Percentiles rank a stretch among this genome's conserved stretches.
Evolutionary conservation across 2,113 vertebrate genomes (phyloP).

Genomic region (Gorsachius goisagi): DNA sequence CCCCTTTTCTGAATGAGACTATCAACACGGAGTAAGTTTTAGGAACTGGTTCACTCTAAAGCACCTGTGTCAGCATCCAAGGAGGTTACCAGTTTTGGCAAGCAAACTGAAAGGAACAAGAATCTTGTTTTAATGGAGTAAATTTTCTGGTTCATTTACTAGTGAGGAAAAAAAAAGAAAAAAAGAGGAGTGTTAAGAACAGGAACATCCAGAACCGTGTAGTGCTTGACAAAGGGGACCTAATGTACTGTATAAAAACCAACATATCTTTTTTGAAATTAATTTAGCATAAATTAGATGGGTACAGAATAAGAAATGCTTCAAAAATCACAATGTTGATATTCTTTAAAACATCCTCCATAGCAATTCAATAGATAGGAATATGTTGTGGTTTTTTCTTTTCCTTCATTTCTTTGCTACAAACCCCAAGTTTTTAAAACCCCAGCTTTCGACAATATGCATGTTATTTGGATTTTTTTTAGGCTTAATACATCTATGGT

Average conservation of each 20-base stretch:
- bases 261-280: neutral
- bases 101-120: neutral
- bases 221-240: neutral
- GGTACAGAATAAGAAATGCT: neutral
- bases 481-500: neutral
- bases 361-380: neutral
- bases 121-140: neutral
- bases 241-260: neutral
- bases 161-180: neutral
- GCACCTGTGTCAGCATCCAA: neutral
- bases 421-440: neutral
- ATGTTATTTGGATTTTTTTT: neutral
- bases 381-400: fast-evolving
- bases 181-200: neutral
- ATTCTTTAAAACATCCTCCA: neutral
- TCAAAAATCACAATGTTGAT: neutral
- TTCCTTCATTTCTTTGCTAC: neutral
- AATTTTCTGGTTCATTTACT: neutral
- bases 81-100: neutral
- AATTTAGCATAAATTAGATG: neutral
- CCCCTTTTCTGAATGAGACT: neutral
- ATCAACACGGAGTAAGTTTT: neutral
- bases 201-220: neutral
- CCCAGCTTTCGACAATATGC: neutral
- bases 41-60: neutral